phyloP scores from a whole-genome alignment of 2,797 vertebrate species.

The Atherinosoma microstoma region DNA sequence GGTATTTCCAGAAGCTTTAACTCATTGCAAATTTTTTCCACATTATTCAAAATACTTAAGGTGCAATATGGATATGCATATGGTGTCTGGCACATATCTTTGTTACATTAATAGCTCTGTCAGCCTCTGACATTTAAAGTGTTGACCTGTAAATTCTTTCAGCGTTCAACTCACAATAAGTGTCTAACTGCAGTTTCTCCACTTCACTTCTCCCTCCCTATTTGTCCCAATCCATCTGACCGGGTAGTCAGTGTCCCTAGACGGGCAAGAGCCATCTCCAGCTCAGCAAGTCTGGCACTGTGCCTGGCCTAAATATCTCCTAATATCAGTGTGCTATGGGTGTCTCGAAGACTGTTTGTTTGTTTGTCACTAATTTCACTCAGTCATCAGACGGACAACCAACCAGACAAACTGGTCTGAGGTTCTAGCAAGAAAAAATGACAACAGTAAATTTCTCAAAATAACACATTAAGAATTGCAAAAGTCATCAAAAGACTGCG shows the following conservation, averaged over 20 bases:
- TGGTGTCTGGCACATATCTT: constrained; percentile 33
- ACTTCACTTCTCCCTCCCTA: constrained; percentile 34
- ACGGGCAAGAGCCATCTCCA: constrained; percentile 52
- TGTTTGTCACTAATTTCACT: too few species aligned
- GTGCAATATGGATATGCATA: constrained; percentile 25
- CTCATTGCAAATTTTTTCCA: constrained; percentile 13
- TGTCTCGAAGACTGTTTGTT: constrained; percentile 36
- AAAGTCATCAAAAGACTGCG: neutral
- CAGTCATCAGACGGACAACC: too few species aligned
- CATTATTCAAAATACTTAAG: constrained; percentile 6
- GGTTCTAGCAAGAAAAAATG: neutral
- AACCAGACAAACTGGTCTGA: too few species aligned
- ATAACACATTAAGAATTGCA: neutral
- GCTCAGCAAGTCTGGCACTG: constrained; percentile 50
- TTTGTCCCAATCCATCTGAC: constrained; percentile 59
- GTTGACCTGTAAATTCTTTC: constrained; percentile 56
- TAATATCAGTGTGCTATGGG: constrained; percentile 54
- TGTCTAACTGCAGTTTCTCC: constrained; percentile 32
- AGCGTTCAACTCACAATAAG: constrained; percentile 41
- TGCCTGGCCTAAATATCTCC: constrained; percentile 71
- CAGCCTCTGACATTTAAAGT: constrained; percentile 46
- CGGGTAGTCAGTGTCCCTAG: constrained; percentile 26
- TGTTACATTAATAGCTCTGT: constrained; percentile 45
- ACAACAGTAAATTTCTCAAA: neutral
- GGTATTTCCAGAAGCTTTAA: neutral